Conservation (phyloP, 2,113 vertebrate genomes). For the Sinocyclocheilus anophthalmus region DNA sequence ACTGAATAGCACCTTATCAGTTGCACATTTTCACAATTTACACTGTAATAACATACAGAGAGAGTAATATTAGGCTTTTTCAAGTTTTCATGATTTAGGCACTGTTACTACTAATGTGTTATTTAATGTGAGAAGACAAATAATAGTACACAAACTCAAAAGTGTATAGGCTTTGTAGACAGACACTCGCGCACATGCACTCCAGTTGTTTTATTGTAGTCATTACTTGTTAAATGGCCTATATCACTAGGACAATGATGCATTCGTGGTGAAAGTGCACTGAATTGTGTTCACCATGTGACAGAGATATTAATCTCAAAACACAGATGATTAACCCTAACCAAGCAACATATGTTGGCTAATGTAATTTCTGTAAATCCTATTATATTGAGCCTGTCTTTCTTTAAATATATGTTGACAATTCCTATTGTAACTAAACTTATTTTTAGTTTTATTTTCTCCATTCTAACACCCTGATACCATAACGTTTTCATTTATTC, state of each 20-base stretch:
- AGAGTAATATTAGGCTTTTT: neutral
- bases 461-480: too few relatives aligned
- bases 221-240: conserved; percentile 36
- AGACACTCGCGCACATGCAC: neutral
- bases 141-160: neutral
- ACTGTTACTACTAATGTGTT: neutral
- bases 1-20: too few relatives aligned
- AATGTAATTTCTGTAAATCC: too few relatives aligned
- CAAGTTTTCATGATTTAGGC: neutral
- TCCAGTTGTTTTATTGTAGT: conserved; percentile 9
- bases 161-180: neutral
- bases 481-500: too few relatives aligned
- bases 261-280: conserved; percentile 4
- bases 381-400: too few relatives aligned
- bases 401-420: too few relatives aligned
- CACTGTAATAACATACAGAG: neutral
- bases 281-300: conserved; percentile 5
- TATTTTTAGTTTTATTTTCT: too few relatives aligned
- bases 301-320: conserved; percentile 26
- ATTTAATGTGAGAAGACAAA: neutral
- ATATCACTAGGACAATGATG: conserved; percentile 23
- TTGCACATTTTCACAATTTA: neutral
- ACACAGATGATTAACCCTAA: too few relatives aligned
- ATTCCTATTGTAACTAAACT: too few relatives aligned
- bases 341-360: too few relatives aligned